Evolutionary conservation across 2,797 vertebrate genomes (phyloP).

Genomic region (Neostethus bicornis): DNA sequence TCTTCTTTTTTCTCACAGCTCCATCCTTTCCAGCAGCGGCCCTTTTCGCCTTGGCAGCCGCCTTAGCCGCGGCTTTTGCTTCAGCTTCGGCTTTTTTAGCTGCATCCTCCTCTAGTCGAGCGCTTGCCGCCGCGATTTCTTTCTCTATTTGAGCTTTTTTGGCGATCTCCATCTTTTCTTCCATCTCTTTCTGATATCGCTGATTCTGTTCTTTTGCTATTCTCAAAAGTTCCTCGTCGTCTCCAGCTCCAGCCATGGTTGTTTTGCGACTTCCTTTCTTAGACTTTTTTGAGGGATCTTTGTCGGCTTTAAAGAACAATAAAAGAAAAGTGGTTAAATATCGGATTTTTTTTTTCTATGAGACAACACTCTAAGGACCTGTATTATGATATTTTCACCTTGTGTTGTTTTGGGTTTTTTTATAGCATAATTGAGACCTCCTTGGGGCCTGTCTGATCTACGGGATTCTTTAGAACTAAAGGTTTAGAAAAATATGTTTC

Average conservation of each 20-base stretch:
- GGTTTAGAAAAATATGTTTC: no score
- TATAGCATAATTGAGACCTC: no score
- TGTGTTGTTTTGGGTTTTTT: no score
- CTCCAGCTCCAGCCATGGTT: constrained; percentile 65
- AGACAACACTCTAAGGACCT: no score
- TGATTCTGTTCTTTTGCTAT: constrained; percentile 79
- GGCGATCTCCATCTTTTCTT: constrained; percentile 61
- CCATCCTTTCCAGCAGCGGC: constrained; percentile 44
- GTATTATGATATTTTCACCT: no score
- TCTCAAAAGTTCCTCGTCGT: constrained; percentile 66
- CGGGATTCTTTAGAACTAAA: no score
- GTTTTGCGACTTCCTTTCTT: constrained; percentile 76
- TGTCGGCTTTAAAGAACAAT: constrained; percentile 62
- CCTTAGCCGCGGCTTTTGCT: constrained; percentile 60
- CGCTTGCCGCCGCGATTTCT: constrained; percentile 57
- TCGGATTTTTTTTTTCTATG: no score
- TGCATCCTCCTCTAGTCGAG: constrained; percentile 45
- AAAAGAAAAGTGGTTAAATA: background rate
- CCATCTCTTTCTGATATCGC: constrained; percentile 73
- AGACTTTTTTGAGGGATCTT: constrained; percentile 64
- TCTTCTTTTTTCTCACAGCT: constrained; percentile 20
- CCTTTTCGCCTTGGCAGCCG: constrained; percentile 58
- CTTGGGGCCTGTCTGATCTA: no score
- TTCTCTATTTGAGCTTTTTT: constrained; percentile 70
- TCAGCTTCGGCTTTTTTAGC: constrained; percentile 56